Conservation (phyloP, 1,140 invertebrate species). For the Rhizoglyphus robini region DNA sequence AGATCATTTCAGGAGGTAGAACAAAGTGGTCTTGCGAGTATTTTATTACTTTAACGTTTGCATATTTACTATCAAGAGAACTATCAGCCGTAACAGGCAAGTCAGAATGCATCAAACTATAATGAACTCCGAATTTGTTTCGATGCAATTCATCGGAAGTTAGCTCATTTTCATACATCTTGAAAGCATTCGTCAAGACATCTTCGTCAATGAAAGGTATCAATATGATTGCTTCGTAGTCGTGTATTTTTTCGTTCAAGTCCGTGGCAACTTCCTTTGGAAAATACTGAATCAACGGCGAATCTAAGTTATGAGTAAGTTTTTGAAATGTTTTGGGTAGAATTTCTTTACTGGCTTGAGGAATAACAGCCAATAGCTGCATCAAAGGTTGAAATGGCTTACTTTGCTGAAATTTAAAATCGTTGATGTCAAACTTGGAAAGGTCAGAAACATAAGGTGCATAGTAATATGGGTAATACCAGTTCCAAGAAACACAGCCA, state of each 20-base stretch:
- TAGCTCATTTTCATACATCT: constrained; percentile 48
- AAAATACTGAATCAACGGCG: constrained; percentile 77
- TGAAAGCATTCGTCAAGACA: constrained; percentile 60
- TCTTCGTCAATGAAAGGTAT: constrained; percentile 92
- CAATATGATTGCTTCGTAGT: constrained; percentile 93
- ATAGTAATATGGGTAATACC: constrained; percentile 94
- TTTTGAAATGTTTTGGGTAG: constrained; percentile 64
- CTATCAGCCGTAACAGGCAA: constrained; percentile 41
- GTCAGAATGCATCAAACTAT: constrained; percentile 50
- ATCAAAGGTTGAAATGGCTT: constrained; percentile 85
- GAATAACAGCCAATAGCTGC: constrained; percentile 82
- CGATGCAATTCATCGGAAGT: constrained; percentile 54
- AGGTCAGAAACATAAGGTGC: constrained; percentile 90
- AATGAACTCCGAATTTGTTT: constrained; percentile 73
- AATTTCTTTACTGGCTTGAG: constrained; percentile 56
- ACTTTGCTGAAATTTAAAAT: constrained; percentile 58
- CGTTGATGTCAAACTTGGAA: constrained; percentile 49
- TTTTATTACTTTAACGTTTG: constrained; percentile 42
- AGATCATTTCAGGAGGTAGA: constrained; percentile 42
- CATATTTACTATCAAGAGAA: constrained; percentile 50
- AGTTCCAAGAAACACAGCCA: constrained; percentile 90
- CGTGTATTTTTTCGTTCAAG: constrained; percentile 77
- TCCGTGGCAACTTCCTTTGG: constrained; percentile 75
- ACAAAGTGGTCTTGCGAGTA: constrained; percentile 29
- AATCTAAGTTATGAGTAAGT: constrained; percentile 64